These are phyloP conservation scores for Meandrina meandrites DNA, from an alignment of 92 coral and sea anemone species.

Conservation along the genomic window DNA sequence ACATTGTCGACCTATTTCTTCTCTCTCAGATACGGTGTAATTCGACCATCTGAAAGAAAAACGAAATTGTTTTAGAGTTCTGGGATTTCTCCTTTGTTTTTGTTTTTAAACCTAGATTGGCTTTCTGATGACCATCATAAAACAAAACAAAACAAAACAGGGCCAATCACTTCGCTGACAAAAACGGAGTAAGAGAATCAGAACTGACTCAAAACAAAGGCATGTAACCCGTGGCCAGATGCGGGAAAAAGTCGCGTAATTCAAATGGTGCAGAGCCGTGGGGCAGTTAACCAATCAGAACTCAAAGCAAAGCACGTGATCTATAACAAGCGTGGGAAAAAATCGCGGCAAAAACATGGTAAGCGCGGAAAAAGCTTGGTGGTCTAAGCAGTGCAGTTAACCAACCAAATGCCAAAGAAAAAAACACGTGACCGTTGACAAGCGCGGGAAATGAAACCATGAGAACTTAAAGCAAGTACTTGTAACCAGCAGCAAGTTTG, in stretches of 20 bases:
- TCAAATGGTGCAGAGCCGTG: background rate
- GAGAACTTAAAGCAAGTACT: background rate
- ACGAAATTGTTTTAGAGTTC: background rate
- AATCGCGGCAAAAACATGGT: background rate
- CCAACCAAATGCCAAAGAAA: background rate
- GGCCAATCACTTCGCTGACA: background rate
- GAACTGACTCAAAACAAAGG: background rate
- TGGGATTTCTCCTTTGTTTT: background rate
- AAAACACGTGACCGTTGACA: background rate
- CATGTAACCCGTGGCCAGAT: background rate
- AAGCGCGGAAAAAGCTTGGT: background rate
- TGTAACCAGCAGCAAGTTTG: background rate
- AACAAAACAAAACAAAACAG: background rate
- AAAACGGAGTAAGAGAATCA: background rate
- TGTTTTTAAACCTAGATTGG: background rate
- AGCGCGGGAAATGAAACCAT: background rate
- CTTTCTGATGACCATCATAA: background rate
- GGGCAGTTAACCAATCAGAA: background rate
- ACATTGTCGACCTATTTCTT: constrained; percentile 89
- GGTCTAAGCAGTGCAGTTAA: background rate
- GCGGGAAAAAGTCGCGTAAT: background rate
- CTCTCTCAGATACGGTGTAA: constrained; percentile 76
- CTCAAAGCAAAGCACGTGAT: background rate
- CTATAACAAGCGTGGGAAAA: no score
- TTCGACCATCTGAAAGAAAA: constrained; percentile 70